Base-by-base conservation (phyloP, 1,140 invertebrate species). In the Bicyclus anynana region DNA sequence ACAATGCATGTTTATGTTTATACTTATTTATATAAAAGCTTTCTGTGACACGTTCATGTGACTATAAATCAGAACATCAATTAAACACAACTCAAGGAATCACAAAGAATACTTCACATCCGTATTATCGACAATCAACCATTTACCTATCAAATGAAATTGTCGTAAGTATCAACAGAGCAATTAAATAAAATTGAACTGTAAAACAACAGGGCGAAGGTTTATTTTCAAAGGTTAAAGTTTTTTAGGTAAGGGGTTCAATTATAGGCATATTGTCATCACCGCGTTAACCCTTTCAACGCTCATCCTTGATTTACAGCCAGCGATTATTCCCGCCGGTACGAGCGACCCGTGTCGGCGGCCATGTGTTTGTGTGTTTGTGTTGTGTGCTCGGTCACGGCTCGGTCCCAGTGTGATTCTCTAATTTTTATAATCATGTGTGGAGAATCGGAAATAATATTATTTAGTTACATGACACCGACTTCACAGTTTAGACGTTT, bases 251-350 rank as follows among this genome's bases (percentile, higher is more conserved):
- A 17, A 40, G 17, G 13, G 37, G 29, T 33, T 12, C 29, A 33
- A 33, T 33, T 33, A 33, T 33, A 33, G 29, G 29, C n/a, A 33
- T 33, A 33, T 33, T 69, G 70, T 80, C 70, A 65, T 71, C 72
- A 35, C 12, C 29, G 54, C 67, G 62, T 77, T 71, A 84, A 73
- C 68, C 72, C 79, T 76, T 76, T 81, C 71, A 73, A 49, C 60
- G 58, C 68, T 60, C 58, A 64, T 68, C 67, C 62, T 71, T 82
- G 77, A 84, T 84, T 80, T 82, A 82, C 72, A 42, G 61, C 59
- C 12, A 44, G 62, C 62, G 64, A 81, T 80, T 77, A 75, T 72
- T 68, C 57, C 67, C 46, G 38, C 46, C 51, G 54, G 64, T 66
- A 67, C 53, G 55, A 56, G n/a, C 55, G 50, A 59, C 42, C 53